Percentiles rank a stretch among this genome's conserved stretches.
Conservation (phyloP, 2,888 invertebrate genomes). For the Anagyrus pseudococci region DNA sequence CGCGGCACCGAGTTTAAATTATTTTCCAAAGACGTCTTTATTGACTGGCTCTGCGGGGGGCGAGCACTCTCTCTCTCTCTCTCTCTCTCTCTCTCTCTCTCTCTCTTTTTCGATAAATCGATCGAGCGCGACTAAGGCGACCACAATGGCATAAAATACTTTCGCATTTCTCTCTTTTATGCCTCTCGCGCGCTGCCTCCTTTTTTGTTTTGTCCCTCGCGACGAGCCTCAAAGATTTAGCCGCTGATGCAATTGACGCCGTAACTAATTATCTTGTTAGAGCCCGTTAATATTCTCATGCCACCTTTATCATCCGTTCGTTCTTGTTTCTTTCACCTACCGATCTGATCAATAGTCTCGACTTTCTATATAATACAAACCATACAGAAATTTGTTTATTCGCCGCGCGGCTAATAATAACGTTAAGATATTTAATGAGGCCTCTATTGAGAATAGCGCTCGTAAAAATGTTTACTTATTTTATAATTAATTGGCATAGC, state of each 20-base stretch:
- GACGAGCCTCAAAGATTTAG: conserved; percentile 12
- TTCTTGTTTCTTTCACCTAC: no score
- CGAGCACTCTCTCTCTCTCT: background rate
- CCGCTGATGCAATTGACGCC: conserved; percentile 5
- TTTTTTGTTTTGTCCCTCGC: conserved; percentile 4
- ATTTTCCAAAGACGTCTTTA: conserved; percentile 24
- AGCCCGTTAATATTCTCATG: conserved; percentile 7
- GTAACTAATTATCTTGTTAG: conserved; percentile 11
- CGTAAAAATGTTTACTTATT: background rate
- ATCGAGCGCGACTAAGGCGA: background rate
- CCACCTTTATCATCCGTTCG: no score
- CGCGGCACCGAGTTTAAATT: conserved; percentile 25
- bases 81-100: background rate
- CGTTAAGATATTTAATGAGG: no score
- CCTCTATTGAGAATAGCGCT: background rate
- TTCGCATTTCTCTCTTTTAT: no score
- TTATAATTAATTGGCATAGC: background rate
- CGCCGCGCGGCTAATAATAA: no score
- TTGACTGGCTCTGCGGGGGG: conserved; percentile 11
- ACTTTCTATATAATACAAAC: no score
- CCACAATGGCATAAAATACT: conserved; percentile 17
- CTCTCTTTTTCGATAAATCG: conserved; percentile 4
- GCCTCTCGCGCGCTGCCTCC: background rate
- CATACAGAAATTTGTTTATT: no score
- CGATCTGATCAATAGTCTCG: no score